Evolutionary conservation across 2,113 vertebrate genomes (phyloP), one percentile per base, ranked within the genome.

Genomic region (Vicugna pacos): DNA sequence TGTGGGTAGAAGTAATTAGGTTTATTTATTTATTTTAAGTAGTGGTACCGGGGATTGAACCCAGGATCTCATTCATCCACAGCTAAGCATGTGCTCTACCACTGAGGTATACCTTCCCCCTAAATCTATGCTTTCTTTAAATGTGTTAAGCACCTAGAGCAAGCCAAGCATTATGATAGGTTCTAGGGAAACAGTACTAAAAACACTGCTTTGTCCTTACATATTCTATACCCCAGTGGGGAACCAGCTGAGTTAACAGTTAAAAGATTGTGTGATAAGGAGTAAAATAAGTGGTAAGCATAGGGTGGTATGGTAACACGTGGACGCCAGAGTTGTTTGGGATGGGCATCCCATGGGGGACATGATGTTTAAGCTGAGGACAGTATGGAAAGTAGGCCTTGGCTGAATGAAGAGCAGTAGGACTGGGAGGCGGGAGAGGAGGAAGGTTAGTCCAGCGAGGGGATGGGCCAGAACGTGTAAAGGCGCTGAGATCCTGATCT

Each of bases 231-330:
- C 46, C 8, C 17, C 24, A 54, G 1, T 79, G 20, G 24, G 35
- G 26, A 89, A 77, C 56, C 76, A 72, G 10, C 79, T 77, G 46
- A 65, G 9, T 65, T 87, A 54, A 84, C 28, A 79, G 8, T 38
- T 89, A 69, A 91, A 96, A 79, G 80, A 48, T 5, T 56, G 22
- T 58, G 17, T 75, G 75, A 65, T 88, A 87, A 96, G 20, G 16
- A 48, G 50, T 69, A 38, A 93, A 84, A 48, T 19, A 83, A 83
- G 62, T 52, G 60, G 50, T 87, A 69, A 58, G 24, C 24, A 30
- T 52, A 90, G 52, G 9, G 2, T 86, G 30, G 28, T 56, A 0
- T 42, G 50, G 35, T 58, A 81, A 69, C 24, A 30, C 13, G 4
- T n/a, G 42, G 54, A 58, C 92, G 32, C 76, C 70, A 58, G 30